Evolutionary conservation across 2,888 invertebrate species (phyloP).

Genomic region (Odontocolon sp.): DNA sequence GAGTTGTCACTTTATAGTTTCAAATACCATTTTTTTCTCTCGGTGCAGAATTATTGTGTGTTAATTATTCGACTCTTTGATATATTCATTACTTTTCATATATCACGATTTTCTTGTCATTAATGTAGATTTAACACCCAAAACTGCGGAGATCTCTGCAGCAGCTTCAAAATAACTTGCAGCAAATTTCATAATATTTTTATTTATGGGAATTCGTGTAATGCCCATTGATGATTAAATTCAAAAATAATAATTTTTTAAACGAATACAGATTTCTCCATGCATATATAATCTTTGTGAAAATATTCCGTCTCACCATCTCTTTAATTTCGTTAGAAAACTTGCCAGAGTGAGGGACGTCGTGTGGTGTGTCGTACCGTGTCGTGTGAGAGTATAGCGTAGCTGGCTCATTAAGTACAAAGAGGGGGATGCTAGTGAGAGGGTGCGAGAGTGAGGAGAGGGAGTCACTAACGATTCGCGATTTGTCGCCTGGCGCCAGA

Average conservation of each 20-base stretch:
- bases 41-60: too few species aligned
- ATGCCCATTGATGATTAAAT: not conserved
- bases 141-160: not conserved
- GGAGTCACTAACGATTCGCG: constrained; percentile 57
- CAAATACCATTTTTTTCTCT: too few species aligned
- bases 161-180: not conserved
- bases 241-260: not conserved
- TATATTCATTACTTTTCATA: too few species aligned
- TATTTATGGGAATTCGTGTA: not conserved
- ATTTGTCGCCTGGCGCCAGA: constrained; percentile 57
- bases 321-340: constrained; percentile 41
- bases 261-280: constrained; percentile 9
- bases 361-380: constrained; percentile 1
- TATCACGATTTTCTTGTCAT: too few species aligned
- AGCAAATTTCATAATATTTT: not conserved
- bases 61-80: too few species aligned
- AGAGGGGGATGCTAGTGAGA: not conserved
- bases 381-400: constrained; percentile 26
- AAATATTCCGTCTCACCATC: not conserved
- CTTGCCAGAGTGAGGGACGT: not conserved
- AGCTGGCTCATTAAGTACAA: constrained; percentile 51
- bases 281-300: not conserved
- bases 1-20: too few species aligned
- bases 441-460: constrained; percentile 20
- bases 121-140: not conserved